Evolutionary conservation across 2,888 invertebrate species (phyloP).

Genomic region (Stenurella melanura): DNA sequence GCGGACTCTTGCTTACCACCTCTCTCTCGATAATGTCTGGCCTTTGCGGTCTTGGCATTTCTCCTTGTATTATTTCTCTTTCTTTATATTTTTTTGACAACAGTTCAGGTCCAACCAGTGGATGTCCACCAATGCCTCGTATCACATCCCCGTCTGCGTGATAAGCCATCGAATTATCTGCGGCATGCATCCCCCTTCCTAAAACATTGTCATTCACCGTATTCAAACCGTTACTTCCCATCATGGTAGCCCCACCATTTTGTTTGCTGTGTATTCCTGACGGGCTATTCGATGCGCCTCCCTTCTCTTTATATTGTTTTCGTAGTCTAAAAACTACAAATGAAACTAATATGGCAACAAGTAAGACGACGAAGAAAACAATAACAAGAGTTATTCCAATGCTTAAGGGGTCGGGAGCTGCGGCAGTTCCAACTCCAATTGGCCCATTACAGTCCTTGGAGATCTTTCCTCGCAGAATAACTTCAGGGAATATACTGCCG

Average conservation of each 20-base stretch:
- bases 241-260: constrained; percentile 82
- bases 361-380: constrained; percentile 92
- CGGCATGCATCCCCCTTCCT: constrained; percentile 81
- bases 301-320: constrained; percentile 91
- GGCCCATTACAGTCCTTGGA: constrained; percentile 84
- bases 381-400: constrained; percentile 95
- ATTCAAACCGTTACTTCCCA: constrained; percentile 80
- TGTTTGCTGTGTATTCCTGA: constrained; percentile 87
- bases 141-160: constrained; percentile 85
- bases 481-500: constrained; percentile 86
- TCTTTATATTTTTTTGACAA: constrained; percentile 93
- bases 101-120: constrained; percentile 89
- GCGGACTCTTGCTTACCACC: constrained; percentile 88
- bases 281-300: constrained; percentile 79
- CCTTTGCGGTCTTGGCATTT: constrained; percentile 86
- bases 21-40: constrained; percentile 96
- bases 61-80: constrained; percentile 77
- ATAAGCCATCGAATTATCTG: constrained; percentile 82
- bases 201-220: constrained; percentile 83
- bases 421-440: constrained; percentile 84
- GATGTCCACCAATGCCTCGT: constrained; percentile 84
- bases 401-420: constrained; percentile 90
- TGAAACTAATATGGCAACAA: constrained; percentile 91
- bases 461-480: constrained; percentile 83
- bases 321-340: constrained; percentile 94